These are phyloP conservation scores for Ptiloglossa arizonensis DNA, from an alignment of 1,140 invertebrate genomes.

Conservation along the genomic window DNA sequence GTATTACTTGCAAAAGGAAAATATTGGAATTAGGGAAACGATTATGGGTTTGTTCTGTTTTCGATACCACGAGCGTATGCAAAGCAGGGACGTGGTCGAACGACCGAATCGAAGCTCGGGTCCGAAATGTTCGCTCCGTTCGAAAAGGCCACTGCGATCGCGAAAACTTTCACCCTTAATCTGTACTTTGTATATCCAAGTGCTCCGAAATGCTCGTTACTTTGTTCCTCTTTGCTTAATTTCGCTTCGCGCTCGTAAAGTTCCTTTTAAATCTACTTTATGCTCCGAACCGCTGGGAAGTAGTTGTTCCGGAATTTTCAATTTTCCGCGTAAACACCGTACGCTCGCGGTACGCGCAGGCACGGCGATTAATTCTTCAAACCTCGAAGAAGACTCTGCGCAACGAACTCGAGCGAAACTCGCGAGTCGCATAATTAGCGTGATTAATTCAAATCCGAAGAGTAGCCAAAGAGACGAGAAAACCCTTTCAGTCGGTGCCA, in stretches of 20 bases:
- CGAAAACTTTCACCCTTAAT: background rate
- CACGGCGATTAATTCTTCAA: constrained; percentile 10
- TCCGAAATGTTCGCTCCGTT: too few relatives aligned
- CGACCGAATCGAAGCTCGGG: too few relatives aligned
- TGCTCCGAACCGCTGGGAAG: background rate
- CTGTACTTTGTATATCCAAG: background rate
- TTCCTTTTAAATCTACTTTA: background rate
- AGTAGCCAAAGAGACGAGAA: constrained; percentile 57
- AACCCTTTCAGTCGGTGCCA: constrained; percentile 55
- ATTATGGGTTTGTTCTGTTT: too few relatives aligned
- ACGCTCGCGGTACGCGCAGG: background rate
- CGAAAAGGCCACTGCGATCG: background rate
- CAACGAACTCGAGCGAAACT: background rate
- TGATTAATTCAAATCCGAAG: constrained; percentile 57
- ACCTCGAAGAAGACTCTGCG: background rate
- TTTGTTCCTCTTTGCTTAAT: background rate
- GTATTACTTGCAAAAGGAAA: too few relatives aligned
- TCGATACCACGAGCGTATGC: too few relatives aligned
- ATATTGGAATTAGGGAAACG: too few relatives aligned
- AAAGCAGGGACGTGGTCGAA: too few relatives aligned
- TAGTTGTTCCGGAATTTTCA: background rate
- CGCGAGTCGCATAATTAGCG: constrained; percentile 50
- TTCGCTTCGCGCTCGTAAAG: background rate
- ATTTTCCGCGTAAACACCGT: background rate
- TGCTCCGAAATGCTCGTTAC: background rate